These are phyloP conservation scores for Eilema caniola DNA, from an alignment of 2,888 invertebrate species.

Conservation along the genomic window DNA sequence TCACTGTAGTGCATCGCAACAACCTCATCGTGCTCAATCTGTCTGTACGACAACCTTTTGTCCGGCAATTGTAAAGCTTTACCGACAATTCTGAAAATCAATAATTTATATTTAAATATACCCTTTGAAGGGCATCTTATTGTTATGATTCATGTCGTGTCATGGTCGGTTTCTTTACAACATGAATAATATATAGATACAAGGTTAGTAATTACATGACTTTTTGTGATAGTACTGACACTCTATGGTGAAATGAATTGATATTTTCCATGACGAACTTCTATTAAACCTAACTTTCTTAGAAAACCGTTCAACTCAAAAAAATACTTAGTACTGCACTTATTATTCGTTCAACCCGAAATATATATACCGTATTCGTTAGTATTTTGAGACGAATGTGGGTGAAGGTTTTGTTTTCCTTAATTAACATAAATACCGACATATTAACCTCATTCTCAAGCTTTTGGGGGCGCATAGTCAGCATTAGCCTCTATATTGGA, in stretches of 20 bases:
- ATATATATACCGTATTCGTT: slow-evolving; percentile 16
- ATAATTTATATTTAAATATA: slow-evolving; percentile 40
- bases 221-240: slow-evolving; percentile 23
- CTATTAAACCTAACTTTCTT: not conserved
- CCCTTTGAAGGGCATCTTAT: slow-evolving; percentile 39
- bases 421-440: slow-evolving; percentile 27
- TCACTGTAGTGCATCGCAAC: slow-evolving; percentile 81
- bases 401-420: slow-evolving; percentile 25
- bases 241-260: slow-evolving; percentile 19
- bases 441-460: slow-evolving; percentile 20
- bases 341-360: not conserved
- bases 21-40: slow-evolving; percentile 79
- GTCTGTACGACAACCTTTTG: slow-evolving; percentile 65
- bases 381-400: slow-evolving; percentile 8
- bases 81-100: slow-evolving; percentile 75
- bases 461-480: slow-evolving; percentile 14
- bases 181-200: slow-evolving; percentile 22
- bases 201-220: slow-evolving; percentile 23
- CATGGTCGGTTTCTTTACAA: slow-evolving; percentile 23
- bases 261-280: slow-evolving; percentile 19
- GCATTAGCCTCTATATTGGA: slow-evolving; percentile 11
- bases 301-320: slow-evolving; percentile 15
- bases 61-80: slow-evolving; percentile 74
- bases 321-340: slow-evolving; percentile 13
- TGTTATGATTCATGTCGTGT: slow-evolving; percentile 24